Conservation (phyloP, 1,140 invertebrate genomes). For the Drosophila saltans region DNA sequence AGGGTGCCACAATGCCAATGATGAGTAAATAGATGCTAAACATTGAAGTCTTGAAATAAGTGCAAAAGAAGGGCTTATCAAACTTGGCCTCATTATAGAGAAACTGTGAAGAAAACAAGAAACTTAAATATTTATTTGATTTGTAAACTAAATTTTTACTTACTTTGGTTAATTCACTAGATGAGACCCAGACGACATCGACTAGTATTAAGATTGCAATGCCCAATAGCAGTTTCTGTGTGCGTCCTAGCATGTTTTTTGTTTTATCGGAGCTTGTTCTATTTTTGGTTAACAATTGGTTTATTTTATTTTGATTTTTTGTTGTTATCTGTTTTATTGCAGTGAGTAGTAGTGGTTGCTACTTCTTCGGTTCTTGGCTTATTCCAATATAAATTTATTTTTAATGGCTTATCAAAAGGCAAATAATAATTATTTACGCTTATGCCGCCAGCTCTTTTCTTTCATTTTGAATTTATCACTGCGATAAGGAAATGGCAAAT, state of each 20-base stretch:
- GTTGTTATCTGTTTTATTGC: neutral
- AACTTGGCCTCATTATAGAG: constrained; percentile 91
- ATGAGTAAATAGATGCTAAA: constrained; percentile 93
- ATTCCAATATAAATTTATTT: constrained; percentile 15
- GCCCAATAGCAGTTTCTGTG: constrained; percentile 90
- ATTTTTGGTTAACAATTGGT: constrained; percentile 17
- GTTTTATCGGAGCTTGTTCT: neutral
- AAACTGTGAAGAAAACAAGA: constrained; percentile 85
- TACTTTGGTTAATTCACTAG: constrained; percentile 93
- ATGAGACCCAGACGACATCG: constrained; percentile 94
- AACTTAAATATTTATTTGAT: neutral
- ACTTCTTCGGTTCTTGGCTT: constrained; percentile 16
- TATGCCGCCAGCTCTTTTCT: constrained; percentile 69
- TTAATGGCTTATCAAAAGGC: constrained; percentile 25
- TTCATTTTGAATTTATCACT: constrained; percentile 60
- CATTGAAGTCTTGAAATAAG: constrained; percentile 94
- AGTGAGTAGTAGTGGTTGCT: neutral
- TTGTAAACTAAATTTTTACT: constrained; percentile 7
- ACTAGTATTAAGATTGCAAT: constrained; percentile 91
- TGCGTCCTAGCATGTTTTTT: constrained; percentile 75
- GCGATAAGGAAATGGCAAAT: constrained; percentile 14
- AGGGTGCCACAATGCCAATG: constrained; percentile 91
- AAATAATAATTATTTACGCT: constrained; percentile 64
- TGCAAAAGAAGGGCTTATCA: constrained; percentile 94
- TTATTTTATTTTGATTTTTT: constrained; percentile 12